Evolutionary conservation across 2,797 vertebrate genomes (phyloP).

Genomic region (Sebastes vulpes): DNA sequence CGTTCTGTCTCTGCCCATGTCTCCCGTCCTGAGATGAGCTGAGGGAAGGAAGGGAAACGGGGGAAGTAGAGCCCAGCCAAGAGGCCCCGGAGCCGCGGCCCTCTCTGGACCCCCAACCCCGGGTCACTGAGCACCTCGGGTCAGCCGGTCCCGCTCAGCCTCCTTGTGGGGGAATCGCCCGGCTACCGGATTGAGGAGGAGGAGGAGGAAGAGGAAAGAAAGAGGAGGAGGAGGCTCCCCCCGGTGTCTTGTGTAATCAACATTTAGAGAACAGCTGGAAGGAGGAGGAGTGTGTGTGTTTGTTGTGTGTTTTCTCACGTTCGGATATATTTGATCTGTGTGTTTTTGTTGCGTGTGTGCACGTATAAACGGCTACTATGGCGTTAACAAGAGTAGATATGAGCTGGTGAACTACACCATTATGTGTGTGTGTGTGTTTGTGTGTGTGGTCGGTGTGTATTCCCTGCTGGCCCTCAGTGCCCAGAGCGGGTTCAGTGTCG

Average conservation of each 20-base stretch:
- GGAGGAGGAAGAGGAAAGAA: background rate
- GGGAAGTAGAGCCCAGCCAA: constrained; percentile 59
- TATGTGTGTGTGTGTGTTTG: background rate
- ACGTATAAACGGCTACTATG: background rate
- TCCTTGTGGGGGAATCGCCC: constrained; percentile 63
- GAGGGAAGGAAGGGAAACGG: constrained; percentile 16
- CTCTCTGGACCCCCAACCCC: constrained; percentile 71
- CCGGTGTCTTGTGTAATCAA: constrained; percentile 83
- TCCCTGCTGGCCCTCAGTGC: constrained; percentile 53
- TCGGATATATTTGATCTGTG: constrained; percentile 35
- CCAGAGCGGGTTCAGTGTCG: constrained; percentile 63
- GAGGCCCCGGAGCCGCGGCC: constrained; percentile 67
- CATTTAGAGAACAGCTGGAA: constrained; percentile 82
- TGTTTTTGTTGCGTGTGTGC: background rate
- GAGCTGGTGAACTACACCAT: background rate
- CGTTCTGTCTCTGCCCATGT: constrained; percentile 70
- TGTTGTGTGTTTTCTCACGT: constrained; percentile 42
- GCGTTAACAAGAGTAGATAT: background rate
- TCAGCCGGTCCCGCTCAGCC: constrained; percentile 61
- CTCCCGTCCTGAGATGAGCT: constrained; percentile 57
- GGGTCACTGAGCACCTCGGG: constrained; percentile 74
- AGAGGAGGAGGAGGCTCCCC: constrained; percentile 30
- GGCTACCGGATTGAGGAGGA: constrained; percentile 50
- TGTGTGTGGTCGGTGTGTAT: constrained; percentile 46
- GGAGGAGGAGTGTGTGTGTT: constrained; percentile 34